Evolutionary conservation across 1,140 invertebrate species (phyloP).

Genomic region (Cotesia chilonis): DNA sequence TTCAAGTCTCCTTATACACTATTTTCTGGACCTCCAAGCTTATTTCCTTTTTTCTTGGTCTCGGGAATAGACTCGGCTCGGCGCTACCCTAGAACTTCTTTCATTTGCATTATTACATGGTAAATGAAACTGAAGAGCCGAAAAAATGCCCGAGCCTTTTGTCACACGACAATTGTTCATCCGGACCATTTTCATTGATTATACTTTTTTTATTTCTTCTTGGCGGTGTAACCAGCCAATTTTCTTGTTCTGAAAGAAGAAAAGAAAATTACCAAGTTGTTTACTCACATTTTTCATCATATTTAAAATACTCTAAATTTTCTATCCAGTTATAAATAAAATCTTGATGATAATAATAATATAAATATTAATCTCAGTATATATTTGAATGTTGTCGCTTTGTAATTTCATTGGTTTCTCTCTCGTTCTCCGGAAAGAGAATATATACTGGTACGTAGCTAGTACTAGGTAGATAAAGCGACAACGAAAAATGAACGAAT

Average conservation of each 20-base stretch:
- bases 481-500: slow-evolving; percentile 14
- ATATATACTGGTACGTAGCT: too few relatives aligned
- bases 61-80: background rate
- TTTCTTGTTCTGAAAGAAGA: background rate
- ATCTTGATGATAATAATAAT: slow-evolving; percentile 45
- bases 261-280: slow-evolving; percentile 14
- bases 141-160: slow-evolving; percentile 59
- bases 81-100: slow-evolving; percentile 55
- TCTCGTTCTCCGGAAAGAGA: background rate
- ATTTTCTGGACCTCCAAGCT: too few relatives aligned
- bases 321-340: too few relatives aligned
- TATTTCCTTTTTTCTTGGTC: slow-evolving; percentile 4
- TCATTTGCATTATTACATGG: slow-evolving; percentile 62
- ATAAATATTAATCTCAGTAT: slow-evolving; percentile 59
- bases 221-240: slow-evolving; percentile 43
- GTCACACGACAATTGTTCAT: slow-evolving; percentile 63
- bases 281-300: slow-evolving; percentile 2
- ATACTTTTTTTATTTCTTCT: slow-evolving; percentile 49
- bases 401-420: slow-evolving; percentile 7
- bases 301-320: background rate
- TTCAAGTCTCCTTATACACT: background rate
- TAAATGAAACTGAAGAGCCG: slow-evolving; percentile 63
- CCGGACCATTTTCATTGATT: slow-evolving; percentile 58
- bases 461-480: too few relatives aligned
- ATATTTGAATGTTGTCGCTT: slow-evolving; percentile 13